Evolutionary conservation across 2,888 invertebrate genomes (phyloP), one percentile per base, ranked within the genome.

Genomic region (Clanis bilineata): DNA sequence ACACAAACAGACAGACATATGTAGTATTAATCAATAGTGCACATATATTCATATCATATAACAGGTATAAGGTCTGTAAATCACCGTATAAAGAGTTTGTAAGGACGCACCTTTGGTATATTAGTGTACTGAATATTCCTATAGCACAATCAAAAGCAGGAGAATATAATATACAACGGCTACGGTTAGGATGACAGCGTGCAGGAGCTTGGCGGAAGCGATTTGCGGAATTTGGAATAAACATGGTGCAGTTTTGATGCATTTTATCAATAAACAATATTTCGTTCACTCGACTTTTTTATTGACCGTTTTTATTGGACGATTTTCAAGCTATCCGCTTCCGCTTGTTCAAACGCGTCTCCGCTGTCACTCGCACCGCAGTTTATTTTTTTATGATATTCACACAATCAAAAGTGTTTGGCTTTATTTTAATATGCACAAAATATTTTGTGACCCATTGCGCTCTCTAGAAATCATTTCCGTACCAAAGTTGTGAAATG

Each of bases 401-500:
- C 51, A 51, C 32, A 51, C 28, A 51, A 15, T 28, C 15, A 28
- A 47, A 47, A 47, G 2, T 21, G 44, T 44, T 18, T 51, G 51
- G 51, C 32, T 51, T 51, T 51, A 51, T 51, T 18, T 21, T 32
- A 51, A 45, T 28, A 62, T 64, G 57, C 60, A 65, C 61, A 63
- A 69, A n/a, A 4, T 62, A 57, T 32, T 51, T 51, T 51, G 25
- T 51, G n/a, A 15, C 32, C 51, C 28, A 57, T 6, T 55, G 56
- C 57, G 57, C 61, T 61, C 63, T 67, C 67, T 69, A 66, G 65
- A 56, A 66, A 62, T 63, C 60, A 65, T 68, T 67, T 66, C 68
- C 67, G 64, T 77, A 79, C 77, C 79, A 76, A 83, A 82, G 82
- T 88, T 85, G 88, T 90, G 88, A 80, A 82, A 77, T 77, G 90